These are phyloP conservation scores for Pyrocoelia pectoralis DNA, from an alignment of 2,888 invertebrate species.

Conservation along the genomic window DNA sequence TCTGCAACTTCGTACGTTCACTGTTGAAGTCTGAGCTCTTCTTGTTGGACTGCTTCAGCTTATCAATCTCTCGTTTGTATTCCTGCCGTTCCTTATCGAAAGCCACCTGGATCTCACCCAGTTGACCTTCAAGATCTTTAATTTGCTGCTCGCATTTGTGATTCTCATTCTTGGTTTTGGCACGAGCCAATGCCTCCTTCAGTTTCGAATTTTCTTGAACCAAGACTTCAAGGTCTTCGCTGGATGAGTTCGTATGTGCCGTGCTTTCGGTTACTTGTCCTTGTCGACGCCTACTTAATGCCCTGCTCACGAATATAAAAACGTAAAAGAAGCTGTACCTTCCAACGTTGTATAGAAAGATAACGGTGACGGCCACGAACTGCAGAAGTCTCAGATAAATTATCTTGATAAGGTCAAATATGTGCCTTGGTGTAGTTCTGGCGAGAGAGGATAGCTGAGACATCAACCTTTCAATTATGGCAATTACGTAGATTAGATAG, in stretches of 20 bases:
- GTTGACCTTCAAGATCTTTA: conserved; percentile 2
- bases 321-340: not conserved
- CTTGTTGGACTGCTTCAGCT: not conserved
- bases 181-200: not conserved
- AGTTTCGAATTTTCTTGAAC: not conserved
- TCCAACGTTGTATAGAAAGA: not conserved
- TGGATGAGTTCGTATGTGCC: not conserved
- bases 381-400: not conserved
- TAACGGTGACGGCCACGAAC: not conserved
- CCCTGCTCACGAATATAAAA: not conserved
- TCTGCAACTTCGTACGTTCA: conserved; percentile 8
- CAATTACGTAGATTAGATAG: not conserved
- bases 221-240: not conserved
- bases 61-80: conserved; percentile 10
- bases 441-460: not conserved
- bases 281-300: not conserved
- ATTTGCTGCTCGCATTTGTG: not conserved
- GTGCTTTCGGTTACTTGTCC: too few relatives aligned
- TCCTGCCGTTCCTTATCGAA: conserved; percentile 11
- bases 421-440: not conserved
- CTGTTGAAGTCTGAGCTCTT: not conserved
- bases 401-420: not conserved
- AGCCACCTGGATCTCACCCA: not conserved
- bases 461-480: not conserved
- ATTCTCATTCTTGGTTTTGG: not conserved